phyloP scores from a whole-genome alignment of 1,140 invertebrate species.

The Gryon sp. region DNA sequence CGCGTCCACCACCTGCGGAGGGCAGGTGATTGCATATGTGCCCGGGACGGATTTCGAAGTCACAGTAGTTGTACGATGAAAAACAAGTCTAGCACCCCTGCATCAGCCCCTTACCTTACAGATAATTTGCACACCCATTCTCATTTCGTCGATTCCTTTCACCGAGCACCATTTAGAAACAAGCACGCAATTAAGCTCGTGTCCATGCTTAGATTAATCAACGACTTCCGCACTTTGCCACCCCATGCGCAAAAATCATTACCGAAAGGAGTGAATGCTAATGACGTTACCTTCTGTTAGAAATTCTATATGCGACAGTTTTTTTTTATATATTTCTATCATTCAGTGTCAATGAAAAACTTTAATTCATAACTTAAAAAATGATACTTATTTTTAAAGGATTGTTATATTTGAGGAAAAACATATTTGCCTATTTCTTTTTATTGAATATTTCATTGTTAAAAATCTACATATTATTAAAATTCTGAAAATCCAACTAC shows the following conservation, averaged over 20 bases:
- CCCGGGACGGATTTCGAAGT: constrained; percentile 70
- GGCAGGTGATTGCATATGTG: constrained; percentile 71
- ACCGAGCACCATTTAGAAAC: constrained; percentile 50
- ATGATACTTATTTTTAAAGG: no score
- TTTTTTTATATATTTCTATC: no score
- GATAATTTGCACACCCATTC: constrained; percentile 53
- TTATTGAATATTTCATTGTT: no score
- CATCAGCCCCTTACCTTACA: constrained; percentile 19
- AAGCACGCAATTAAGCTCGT: constrained; percentile 55
- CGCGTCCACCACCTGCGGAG: constrained; percentile 73
- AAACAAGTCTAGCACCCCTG: constrained; percentile 53
- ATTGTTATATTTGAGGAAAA: no score
- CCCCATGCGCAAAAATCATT: constrained; percentile 52
- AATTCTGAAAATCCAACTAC: no score
- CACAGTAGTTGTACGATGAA: constrained; percentile 61
- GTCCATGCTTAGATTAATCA: constrained; percentile 62
- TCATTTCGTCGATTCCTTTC: constrained; percentile 48
- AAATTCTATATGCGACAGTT: no score
- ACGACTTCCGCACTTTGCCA: constrained; percentile 55
- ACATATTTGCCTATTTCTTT: no score
- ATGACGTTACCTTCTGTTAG: no score
- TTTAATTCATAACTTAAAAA: no score
- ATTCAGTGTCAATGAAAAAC: no score
- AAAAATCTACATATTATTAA: no score
- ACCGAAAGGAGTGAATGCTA: constrained; percentile 14